A percentile compares a stretch with the other conserved stretches of the same genome.
These are phyloP conservation scores for Prosopocoilus inquinatus DNA, from an alignment of 2,888 invertebrate genomes.

Conservation along the genomic window DNA sequence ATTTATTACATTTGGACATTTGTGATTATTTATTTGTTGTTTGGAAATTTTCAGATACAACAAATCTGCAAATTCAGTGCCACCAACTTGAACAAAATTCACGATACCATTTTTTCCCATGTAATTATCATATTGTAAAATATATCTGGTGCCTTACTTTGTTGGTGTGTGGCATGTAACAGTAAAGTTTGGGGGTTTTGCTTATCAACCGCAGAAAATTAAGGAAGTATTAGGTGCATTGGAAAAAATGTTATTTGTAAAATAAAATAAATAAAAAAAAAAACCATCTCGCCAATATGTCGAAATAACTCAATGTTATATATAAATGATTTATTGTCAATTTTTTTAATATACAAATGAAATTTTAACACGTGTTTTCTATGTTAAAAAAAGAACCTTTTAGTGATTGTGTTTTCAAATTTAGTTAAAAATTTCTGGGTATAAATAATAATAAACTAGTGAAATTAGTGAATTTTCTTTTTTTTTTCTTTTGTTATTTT, in stretches of 20 bases:
- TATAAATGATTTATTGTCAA: constrained; percentile 52
- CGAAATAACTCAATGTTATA: constrained; percentile 46
- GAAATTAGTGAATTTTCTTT: constrained; percentile 3
- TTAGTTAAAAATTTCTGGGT: constrained; percentile 1
- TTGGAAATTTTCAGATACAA: neutral
- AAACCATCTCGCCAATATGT: constrained; percentile 45
- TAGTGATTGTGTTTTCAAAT: constrained; percentile 1
- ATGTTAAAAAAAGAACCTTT: constrained; percentile 20
- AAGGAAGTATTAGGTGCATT: constrained; percentile 36
- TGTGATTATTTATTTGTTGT: neutral
- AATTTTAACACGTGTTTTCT: constrained; percentile 37
- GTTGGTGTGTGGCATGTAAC: constrained; percentile 47
- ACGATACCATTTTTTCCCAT: constrained; percentile 50
- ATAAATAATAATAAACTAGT: constrained; percentile 10
- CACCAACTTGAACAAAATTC: constrained; percentile 39
- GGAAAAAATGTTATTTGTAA: constrained; percentile 50
- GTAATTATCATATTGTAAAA: constrained; percentile 46
- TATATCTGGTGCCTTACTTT: constrained; percentile 52
- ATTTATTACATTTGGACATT: neutral
- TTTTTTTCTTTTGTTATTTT: constrained; percentile 6
- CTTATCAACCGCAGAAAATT: constrained; percentile 22
- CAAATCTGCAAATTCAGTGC: constrained; percentile 39
- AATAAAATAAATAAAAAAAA: constrained; percentile 13
- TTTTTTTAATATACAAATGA: constrained; percentile 52
- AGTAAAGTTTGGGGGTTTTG: constrained; percentile 41